phyloP scores from a whole-genome alignment of 2,113 vertebrate genomes.

The Uria aalge region DNA sequence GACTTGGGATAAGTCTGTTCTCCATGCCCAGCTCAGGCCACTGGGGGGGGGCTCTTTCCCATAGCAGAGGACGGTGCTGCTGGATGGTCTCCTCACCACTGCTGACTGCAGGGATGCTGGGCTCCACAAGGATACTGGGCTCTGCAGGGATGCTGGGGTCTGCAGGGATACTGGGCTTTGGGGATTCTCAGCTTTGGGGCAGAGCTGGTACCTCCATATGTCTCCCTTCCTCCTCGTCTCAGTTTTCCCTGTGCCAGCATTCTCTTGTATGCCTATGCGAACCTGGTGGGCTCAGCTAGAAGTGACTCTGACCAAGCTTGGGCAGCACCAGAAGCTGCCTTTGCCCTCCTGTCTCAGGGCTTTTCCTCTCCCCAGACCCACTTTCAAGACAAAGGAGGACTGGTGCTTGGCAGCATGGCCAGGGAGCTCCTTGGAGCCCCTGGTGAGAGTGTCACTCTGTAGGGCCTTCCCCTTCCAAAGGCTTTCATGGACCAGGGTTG shows the following conservation, averaged over 20 bases:
- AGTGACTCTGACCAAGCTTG: not conserved
- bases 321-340: not conserved
- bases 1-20: not conserved
- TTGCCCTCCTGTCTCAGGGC: not conserved
- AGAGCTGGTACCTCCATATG: not conserved
- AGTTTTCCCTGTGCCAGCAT: not conserved
- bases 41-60: rapidly evolving
- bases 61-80: not conserved
- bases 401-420: not conserved
- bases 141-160: not conserved
- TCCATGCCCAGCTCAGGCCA: not conserved
- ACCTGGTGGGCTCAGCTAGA: not conserved
- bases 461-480: not conserved
- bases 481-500: not conserved
- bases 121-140: not conserved
- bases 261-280: not conserved
- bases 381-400: not conserved
- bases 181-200: not conserved
- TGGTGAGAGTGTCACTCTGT: not conserved
- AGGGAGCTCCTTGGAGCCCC: rapidly evolving
- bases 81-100: not conserved
- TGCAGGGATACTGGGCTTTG: not conserved
- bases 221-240: not conserved
- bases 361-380: not conserved
- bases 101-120: not conserved